phyloP scores from a whole-genome alignment of 2,888 invertebrate species.

The Nebria salina region DNA sequence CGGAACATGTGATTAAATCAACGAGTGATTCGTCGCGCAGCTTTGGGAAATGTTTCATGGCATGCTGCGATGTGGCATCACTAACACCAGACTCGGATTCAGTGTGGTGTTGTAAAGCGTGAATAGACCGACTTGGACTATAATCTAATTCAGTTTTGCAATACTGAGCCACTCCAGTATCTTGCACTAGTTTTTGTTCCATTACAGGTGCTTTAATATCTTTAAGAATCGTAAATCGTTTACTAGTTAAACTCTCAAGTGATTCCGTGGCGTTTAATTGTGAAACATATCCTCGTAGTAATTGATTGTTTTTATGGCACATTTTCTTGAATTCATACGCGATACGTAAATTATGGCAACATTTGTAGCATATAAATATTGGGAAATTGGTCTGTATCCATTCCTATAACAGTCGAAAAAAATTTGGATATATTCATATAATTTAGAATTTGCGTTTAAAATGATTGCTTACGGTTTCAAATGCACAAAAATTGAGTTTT shows the following conservation, averaged over 20 bases:
- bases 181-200: conserved; percentile 19
- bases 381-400: conserved; percentile 35
- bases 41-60: neutral
- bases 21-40: neutral
- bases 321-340: conserved; percentile 30
- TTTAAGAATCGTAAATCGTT: conserved; percentile 10
- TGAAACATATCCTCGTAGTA: conserved; percentile 25
- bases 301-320: conserved; percentile 29
- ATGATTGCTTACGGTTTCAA: conserved; percentile 25
- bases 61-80: neutral
- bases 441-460: neutral
- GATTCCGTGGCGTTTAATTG: conserved; percentile 22
- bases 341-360: conserved; percentile 26
- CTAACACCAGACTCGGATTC: neutral
- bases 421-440: neutral
- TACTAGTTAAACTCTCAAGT: neutral
- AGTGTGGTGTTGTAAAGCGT: neutral
- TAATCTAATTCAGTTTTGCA: conserved; percentile 23
- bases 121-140: neutral
- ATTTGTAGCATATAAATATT: conserved; percentile 33
- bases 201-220: conserved; percentile 2
- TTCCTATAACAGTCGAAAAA: conserved; percentile 11
- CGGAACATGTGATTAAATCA: neutral
- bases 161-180: conserved; percentile 18
- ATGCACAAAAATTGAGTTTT: conserved; percentile 31